phyloP scores from a whole-genome alignment of 2,113 vertebrate species.

The Falcunculus frontatus region DNA sequence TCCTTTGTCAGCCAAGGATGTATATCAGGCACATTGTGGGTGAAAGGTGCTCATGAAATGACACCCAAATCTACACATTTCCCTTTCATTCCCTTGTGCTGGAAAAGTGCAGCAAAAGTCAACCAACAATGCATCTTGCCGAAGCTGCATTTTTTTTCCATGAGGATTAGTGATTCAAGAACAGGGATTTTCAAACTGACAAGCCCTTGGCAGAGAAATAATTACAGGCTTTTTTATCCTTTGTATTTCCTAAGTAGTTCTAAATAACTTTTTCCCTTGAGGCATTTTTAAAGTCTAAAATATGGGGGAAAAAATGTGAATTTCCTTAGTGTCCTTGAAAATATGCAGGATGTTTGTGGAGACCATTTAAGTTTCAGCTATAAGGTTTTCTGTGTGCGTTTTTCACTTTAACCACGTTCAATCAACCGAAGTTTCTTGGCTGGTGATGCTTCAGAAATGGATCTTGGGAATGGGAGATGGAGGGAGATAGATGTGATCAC shows the following conservation, averaged over 20 bases:
- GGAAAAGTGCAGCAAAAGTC: background rate
- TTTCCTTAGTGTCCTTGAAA: slow-evolving; percentile 43
- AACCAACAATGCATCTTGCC: background rate
- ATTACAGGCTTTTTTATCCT: slow-evolving; percentile 49
- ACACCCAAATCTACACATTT: background rate
- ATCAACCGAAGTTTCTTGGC: background rate
- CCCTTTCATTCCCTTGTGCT: background rate
- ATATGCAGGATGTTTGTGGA: slow-evolving; percentile 2
- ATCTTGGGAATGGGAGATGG: background rate
- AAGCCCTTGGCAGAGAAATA: slow-evolving; percentile 64
- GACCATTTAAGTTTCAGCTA: background rate
- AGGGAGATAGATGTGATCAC: slow-evolving; percentile 12
- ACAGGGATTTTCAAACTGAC: slow-evolving; percentile 56
- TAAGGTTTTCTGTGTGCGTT: background rate
- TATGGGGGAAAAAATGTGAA: background rate
- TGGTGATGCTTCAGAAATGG: background rate
- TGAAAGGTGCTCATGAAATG: background rate
- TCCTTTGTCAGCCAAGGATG: background rate
- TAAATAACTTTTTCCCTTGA: slow-evolving; percentile 38
- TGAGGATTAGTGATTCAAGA: slow-evolving; percentile 56
- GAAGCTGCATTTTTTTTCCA: background rate
- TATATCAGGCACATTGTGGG: background rate
- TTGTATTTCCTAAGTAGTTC: slow-evolving; percentile 53
- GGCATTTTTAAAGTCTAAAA: slow-evolving; percentile 1
- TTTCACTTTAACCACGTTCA: background rate